Evolutionary conservation across 2,888 invertebrate species (phyloP), one percentile per base, ranked within the genome.

Genomic region (Phyllotreta cruciferae): DNA sequence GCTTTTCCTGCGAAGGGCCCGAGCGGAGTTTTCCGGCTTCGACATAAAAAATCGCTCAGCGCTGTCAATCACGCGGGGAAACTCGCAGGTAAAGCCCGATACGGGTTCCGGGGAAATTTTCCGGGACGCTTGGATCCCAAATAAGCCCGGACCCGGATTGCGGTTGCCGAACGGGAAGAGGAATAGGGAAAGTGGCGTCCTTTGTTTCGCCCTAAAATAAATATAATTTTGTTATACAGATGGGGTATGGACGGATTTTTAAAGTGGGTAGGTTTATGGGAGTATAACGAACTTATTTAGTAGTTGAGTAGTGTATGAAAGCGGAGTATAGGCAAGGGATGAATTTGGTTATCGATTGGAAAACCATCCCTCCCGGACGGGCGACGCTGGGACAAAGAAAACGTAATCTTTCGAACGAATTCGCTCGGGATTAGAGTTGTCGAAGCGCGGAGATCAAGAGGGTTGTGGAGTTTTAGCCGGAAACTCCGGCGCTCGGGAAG

Each of bases 391-490:
- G 49, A 50, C 41, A 2, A 9, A 7, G 45, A 60, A 41, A 56
- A 36, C 50, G 65, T 56, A 60, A 62, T 50, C 64, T 58, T 60
- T 58, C 52, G 56, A 56, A 61, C 60, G 60, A 52, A 60, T 60
- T 52, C 60, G 60, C 60, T 53, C 3, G 60, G 52, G 60, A 60
- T 60, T 60, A 53, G 44, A 60, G 60, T 52, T 60, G 60, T 60
- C 60, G 60, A 60, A 60, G 60, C 52, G 52, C 60, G 14, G 60
- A 60, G 60, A 60, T 60, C 60, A 60, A 60, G 60, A 60, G 60
- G 52, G 53, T 10, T 60, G 52, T 11, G 47, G 53, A 58, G 50
- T 58, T 58, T 58, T 58, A 58, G 44, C 10, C 60, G 53, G 50
- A 52, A 58, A 52, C 37, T 58, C 52, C 11, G 58, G 45, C 53